Evolutionary conservation across 2,888 invertebrate species (phyloP).

Genomic region (Holacanthella duospinosa): DNA sequence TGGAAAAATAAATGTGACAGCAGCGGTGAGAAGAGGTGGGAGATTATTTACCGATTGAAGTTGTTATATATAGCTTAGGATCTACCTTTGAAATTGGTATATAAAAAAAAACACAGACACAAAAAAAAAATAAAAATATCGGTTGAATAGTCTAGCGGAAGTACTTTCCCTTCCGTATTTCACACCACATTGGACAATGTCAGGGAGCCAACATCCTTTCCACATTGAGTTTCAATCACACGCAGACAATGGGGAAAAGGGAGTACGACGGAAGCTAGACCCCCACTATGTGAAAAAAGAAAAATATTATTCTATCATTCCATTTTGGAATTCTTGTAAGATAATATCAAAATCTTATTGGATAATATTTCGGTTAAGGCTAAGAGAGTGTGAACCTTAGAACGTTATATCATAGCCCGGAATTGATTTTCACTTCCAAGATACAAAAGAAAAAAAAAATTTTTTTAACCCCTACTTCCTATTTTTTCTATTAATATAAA

Average conservation of each 20-base stretch:
- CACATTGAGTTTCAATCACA: background rate
- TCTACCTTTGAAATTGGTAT: background rate
- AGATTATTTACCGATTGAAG: background rate
- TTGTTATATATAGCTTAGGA: background rate
- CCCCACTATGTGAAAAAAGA: background rate
- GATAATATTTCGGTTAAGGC: background rate
- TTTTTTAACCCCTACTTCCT: too few relatives aligned
- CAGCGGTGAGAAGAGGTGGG: background rate
- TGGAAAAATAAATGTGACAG: background rate
- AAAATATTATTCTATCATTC: conserved; percentile 6
- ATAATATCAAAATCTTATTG: background rate
- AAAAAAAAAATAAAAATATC: background rate
- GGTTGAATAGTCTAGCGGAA: background rate
- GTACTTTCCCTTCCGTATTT: conserved; percentile 2
- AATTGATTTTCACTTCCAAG: background rate
- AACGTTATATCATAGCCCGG: background rate
- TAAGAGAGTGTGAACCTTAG: too few relatives aligned
- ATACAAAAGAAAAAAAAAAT: too few relatives aligned
- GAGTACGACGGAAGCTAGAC: background rate
- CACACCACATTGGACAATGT: background rate
- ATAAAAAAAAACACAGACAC: background rate
- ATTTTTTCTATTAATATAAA: too few relatives aligned
- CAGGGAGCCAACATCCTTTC: background rate
- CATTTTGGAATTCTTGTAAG: background rate
- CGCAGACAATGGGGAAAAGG: background rate